phyloP scores from a whole-genome alignment of 30 jellyfish, hydroid and myxozoan genomes.

The Hydractinia symbiolongicarpus region DNA sequence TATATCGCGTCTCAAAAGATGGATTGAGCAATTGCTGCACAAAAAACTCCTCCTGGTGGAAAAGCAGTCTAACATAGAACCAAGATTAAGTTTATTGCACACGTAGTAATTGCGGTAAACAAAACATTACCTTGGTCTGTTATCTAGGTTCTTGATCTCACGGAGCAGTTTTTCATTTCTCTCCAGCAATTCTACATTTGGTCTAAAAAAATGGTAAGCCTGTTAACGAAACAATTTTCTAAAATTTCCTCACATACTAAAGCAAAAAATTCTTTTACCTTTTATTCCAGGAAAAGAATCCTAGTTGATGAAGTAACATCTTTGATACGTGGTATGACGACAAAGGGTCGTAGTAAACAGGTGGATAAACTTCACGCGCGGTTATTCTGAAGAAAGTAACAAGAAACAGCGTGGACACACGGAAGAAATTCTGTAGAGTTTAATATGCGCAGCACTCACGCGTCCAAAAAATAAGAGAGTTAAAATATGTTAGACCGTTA shows the following conservation, averaged over 20 bases:
- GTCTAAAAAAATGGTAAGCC: conserved; percentile 20
- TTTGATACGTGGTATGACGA: conserved; percentile 72
- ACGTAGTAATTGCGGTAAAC: no score
- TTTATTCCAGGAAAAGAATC: conserved; percentile 72
- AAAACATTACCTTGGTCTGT: conserved; percentile 70
- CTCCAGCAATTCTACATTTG: conserved; percentile 62
- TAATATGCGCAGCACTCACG: no score
- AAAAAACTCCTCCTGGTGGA: neutral
- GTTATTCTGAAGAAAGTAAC: conserved; percentile 41
- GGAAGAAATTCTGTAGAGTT: no score
- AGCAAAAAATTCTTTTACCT: conserved; percentile 43
- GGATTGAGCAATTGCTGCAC: neutral
- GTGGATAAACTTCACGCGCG: conserved; percentile 56
- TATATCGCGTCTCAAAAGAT: neutral
- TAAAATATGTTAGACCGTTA: no score
- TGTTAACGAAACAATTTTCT: neutral
- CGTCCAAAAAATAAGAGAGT: no score
- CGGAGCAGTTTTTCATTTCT: conserved; percentile 66
- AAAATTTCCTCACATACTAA: neutral
- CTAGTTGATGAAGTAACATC: conserved; percentile 73
- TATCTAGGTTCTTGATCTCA: conserved; percentile 86
- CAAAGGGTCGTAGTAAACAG: conserved; percentile 45
- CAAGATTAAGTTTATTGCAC: no score
- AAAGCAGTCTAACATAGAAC: neutral
- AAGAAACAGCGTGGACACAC: no score